Percentiles rank a stretch among this genome's conserved stretches.
Conservation (phyloP, 2,888 invertebrate genomes). For the Lacanobia oleracea region DNA sequence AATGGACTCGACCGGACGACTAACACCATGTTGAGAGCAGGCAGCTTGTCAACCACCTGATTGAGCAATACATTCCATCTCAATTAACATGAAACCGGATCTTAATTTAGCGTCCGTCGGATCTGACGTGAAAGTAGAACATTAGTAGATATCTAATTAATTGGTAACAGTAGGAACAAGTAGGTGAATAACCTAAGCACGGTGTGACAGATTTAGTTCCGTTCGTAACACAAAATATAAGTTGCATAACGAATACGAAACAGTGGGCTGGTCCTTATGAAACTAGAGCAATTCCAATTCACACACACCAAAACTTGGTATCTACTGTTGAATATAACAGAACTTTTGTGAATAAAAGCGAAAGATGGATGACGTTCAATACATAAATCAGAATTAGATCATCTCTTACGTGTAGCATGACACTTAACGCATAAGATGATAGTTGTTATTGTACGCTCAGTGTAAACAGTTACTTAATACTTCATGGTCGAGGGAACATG, state of each 20-base stretch:
- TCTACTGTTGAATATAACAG: not conserved
- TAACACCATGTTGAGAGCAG: slow-evolving; percentile 43
- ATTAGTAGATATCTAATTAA: slow-evolving; percentile 46
- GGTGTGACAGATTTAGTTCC: slow-evolving; percentile 21
- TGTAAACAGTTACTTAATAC: slow-evolving; percentile 77
- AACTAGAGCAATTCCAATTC: slow-evolving; percentile 33
- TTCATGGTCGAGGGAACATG: slow-evolving; percentile 76
- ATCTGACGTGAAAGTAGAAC: slow-evolving; percentile 57
- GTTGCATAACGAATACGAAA: slow-evolving; percentile 40
- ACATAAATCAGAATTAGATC: slow-evolving; percentile 26
- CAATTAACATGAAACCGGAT: slow-evolving; percentile 53
- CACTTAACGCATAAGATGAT: slow-evolving; percentile 37
- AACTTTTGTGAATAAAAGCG: slow-evolving; percentile 8
- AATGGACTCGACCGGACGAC: slow-evolving; percentile 30
- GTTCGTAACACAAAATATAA: slow-evolving; percentile 44
- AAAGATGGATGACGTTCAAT: slow-evolving; percentile 8
- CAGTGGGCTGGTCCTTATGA: slow-evolving; percentile 36
- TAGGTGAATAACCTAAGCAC: slow-evolving; percentile 38
- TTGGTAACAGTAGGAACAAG: slow-evolving; percentile 19
- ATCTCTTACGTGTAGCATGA: slow-evolving; percentile 33
- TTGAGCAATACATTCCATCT: slow-evolving; percentile 61
- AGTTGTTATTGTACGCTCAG: slow-evolving; percentile 61
- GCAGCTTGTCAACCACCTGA: slow-evolving; percentile 39
- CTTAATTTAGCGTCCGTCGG: slow-evolving; percentile 39
- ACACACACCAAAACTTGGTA: slow-evolving; percentile 2